These are phyloP conservation scores for Leucophenga maculata DNA, from an alignment of 2,888 invertebrate species.

Conservation along the genomic window DNA sequence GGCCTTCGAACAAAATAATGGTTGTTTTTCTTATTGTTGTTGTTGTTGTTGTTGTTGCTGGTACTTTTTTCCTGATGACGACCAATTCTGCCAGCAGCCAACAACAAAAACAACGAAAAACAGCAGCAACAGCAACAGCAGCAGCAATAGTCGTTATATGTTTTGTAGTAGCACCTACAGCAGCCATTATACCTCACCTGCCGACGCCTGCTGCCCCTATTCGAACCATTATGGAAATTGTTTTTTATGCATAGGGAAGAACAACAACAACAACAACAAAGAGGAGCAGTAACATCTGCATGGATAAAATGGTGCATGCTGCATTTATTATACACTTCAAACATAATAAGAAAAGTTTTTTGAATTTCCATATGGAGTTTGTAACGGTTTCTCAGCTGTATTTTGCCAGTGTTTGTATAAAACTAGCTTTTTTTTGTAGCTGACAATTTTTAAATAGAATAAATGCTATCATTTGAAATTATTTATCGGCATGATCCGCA, in stretches of 20 bases:
- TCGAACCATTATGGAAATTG: conserved; percentile 36
- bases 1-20: conserved; percentile 23
- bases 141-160: conserved; percentile 30
- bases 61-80: conserved; percentile 3
- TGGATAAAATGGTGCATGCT: too few species aligned
- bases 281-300: background rate
- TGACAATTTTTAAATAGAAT: too few species aligned
- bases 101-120: background rate
- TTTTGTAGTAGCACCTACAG: conserved; percentile 37
- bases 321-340: background rate
- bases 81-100: background rate
- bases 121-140: background rate
- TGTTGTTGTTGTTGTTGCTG: conserved; percentile 24
- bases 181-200: conserved; percentile 34
- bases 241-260: background rate
- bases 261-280: background rate
- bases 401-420: too few species aligned
- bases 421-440: too few species aligned
- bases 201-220: too few species aligned
- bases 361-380: too few species aligned
- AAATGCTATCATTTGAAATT: too few species aligned
- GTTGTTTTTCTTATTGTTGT: background rate
- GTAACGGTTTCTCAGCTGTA: too few species aligned
- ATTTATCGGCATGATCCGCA: too few species aligned
- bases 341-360: background rate